Conservation (phyloP, 2,113 vertebrate species). For the Natator depressus region DNA sequence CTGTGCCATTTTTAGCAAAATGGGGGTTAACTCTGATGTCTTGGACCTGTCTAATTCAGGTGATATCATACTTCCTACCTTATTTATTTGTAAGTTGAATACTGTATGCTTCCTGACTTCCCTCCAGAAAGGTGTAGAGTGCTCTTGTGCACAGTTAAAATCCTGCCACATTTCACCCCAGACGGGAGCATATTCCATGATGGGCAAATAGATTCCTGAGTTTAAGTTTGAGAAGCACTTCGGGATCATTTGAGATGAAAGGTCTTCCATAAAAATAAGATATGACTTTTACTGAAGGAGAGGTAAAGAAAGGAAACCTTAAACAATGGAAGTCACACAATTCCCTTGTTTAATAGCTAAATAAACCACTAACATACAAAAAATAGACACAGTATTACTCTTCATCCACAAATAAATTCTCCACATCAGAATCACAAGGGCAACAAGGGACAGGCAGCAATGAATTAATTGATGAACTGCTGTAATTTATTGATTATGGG, state of each 20-base stretch:
- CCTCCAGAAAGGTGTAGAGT: neutral
- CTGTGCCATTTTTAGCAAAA: neutral
- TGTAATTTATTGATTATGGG: neutral
- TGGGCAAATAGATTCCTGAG: neutral
- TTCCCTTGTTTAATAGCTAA: neutral
- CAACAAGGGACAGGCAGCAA: neutral
- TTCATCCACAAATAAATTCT: neutral
- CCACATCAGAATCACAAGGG: neutral
- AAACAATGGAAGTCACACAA: neutral
- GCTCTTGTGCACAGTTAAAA: neutral
- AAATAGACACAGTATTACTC: neutral
- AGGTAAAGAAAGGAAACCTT: neutral
- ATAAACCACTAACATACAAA: neutral
- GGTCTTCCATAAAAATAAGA: neutral
- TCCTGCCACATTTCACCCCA: neutral
- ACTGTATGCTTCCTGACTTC: accelerated
- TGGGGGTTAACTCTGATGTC: neutral
- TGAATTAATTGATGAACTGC: neutral
- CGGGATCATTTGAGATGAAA: neutral
- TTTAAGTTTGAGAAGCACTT: neutral
- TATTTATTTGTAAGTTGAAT: neutral
- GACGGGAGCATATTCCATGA: neutral
- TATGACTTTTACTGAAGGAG: neutral
- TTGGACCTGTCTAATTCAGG: neutral
- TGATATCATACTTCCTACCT: neutral